Conservation (phyloP, 2,797 vertebrate species). For the Sebastes taczanowskii region DNA sequence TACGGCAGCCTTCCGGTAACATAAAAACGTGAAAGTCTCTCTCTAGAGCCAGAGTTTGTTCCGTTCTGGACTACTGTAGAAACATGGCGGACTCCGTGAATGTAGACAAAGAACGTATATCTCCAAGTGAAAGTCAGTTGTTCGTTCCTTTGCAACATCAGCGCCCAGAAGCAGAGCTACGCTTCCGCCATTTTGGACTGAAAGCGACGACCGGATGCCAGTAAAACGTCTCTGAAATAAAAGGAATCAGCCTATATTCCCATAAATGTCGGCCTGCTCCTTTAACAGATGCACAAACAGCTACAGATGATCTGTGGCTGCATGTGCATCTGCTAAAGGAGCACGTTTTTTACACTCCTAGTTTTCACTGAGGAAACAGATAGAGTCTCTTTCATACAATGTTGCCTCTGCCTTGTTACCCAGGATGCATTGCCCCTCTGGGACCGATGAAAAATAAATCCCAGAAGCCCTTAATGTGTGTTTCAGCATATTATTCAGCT, state of each 20-base stretch:
- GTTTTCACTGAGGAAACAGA: not conserved
- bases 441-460: not conserved
- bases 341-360: not conserved
- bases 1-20: not conserved
- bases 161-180: too few relatives aligned
- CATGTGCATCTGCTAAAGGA: too few relatives aligned
- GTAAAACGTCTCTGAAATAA: not conserved
- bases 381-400: not conserved
- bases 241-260: not conserved
- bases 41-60: too few relatives aligned
- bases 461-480: not conserved
- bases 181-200: too few relatives aligned
- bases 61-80: too few relatives aligned
- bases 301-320: too few relatives aligned
- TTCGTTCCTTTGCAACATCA: too few relatives aligned
- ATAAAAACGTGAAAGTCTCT: too few relatives aligned
- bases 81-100: too few relatives aligned
- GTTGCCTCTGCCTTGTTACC: conserved; percentile 4
- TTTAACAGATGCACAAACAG: not conserved
- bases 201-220: too few relatives aligned
- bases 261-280: not conserved
- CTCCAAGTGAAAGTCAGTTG: too few relatives aligned
- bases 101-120: too few relatives aligned
- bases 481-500: not conserved
- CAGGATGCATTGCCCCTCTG: conserved; percentile 5